Evolutionary conservation across 2,888 invertebrate genomes (phyloP).

Genomic region (Lasius fuliginosus): DNA sequence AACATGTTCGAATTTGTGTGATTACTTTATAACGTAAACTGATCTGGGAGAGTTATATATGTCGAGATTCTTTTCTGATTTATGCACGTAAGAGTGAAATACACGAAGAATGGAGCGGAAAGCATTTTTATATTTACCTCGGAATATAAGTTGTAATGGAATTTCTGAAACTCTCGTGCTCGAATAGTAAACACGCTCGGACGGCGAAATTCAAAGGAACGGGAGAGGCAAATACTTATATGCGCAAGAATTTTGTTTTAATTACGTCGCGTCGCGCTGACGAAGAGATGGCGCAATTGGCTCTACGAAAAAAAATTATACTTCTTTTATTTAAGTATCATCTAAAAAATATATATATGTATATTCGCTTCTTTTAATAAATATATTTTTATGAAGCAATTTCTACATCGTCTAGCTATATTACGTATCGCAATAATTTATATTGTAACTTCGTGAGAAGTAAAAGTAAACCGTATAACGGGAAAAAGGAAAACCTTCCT

Average conservation of each 20-base stretch:
- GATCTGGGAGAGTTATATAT: slow-evolving; percentile 2
- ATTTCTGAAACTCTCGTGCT: slow-evolving; percentile 75
- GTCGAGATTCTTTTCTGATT: slow-evolving; percentile 58
- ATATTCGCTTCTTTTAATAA: slow-evolving; percentile 7
- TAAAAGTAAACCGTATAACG: slow-evolving; percentile 27
- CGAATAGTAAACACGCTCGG: slow-evolving; percentile 72
- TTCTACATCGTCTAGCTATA: slow-evolving; percentile 1
- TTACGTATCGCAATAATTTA: slow-evolving; percentile 46
- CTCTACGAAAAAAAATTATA: not conserved
- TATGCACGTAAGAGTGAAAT: slow-evolving; percentile 36
- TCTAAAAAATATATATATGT: not conserved
- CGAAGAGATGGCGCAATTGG: not conserved
- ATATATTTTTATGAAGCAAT: not conserved
- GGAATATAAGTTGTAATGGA: slow-evolving; percentile 74
- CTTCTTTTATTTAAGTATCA: not conserved
- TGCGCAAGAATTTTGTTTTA: slow-evolving; percentile 74
- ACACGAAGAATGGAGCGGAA: slow-evolving; percentile 22
- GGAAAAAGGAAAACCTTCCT: not conserved
- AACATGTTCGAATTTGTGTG: slow-evolving; percentile 14
- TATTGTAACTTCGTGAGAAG: slow-evolving; percentile 26
- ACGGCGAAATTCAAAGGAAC: slow-evolving; percentile 58
- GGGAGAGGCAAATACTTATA: slow-evolving; percentile 54
- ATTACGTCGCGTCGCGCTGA: slow-evolving; percentile 65
- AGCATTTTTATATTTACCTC: slow-evolving; percentile 72
- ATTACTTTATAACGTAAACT: not conserved